Conservation (phyloP, 2,113 vertebrate genomes). For the Gnathonemus longibarbis region DNA sequence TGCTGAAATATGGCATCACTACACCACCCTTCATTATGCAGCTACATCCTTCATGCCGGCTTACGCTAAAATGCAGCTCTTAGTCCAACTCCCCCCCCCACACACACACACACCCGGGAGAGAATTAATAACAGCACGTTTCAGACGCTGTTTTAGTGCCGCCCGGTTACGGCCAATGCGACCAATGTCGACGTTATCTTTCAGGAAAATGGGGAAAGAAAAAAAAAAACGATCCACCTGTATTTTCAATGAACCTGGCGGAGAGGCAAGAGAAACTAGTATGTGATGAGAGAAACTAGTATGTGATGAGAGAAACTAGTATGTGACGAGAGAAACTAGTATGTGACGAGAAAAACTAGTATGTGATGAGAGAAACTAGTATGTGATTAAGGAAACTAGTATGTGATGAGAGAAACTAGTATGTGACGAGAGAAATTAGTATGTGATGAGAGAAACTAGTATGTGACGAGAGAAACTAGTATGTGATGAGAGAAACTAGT, state of each 20-base stretch:
- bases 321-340: too few relatives aligned
- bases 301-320: too few relatives aligned
- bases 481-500: too few relatives aligned
- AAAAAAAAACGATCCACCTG: background rate
- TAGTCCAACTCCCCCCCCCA: constrained; percentile 19
- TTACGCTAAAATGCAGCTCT: constrained; percentile 48
- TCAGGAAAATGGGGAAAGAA: background rate
- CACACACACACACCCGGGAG: background rate
- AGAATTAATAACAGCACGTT: constrained; percentile 12
- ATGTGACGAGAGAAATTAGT: too few relatives aligned
- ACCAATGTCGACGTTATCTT: background rate
- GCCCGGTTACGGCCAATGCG: background rate
- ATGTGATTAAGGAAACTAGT: too few relatives aligned
- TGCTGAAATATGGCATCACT: constrained; percentile 56
- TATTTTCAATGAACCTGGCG: background rate
- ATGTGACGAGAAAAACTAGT: background rate
- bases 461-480: background rate
- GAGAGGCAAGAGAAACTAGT: background rate
- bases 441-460: too few relatives aligned
- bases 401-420: background rate
- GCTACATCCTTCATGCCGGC: constrained; percentile 45
- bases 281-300: too few relatives aligned
- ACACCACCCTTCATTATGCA: constrained; percentile 51
- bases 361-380: too few relatives aligned
- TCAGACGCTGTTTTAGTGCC: background rate